phyloP scores from a whole-genome alignment of 2,888 invertebrate species.

The Sipunculus nudus region DNA sequence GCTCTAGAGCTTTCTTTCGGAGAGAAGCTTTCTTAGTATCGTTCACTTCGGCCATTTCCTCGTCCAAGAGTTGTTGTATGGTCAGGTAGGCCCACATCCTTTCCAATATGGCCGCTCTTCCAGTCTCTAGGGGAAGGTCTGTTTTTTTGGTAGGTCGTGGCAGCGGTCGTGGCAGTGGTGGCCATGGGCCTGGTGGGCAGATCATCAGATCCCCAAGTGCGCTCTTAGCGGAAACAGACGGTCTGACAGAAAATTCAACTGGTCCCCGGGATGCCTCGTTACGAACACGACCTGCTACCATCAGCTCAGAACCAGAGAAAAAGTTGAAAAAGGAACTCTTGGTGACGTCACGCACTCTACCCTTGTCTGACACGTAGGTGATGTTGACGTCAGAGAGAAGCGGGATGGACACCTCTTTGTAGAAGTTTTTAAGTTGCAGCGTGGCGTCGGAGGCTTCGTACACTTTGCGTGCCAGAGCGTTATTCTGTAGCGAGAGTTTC shows the following conservation, averaged over 20 bases:
- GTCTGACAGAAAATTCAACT: neutral
- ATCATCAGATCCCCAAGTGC: no score
- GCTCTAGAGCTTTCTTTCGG: slow-evolving; percentile 39
- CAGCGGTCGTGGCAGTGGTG: no score
- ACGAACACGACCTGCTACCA: slow-evolving; percentile 77
- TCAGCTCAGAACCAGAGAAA: slow-evolving; percentile 74
- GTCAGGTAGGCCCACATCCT: slow-evolving; percentile 53
- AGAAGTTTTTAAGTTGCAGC: slow-evolving; percentile 74
- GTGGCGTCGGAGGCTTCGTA: slow-evolving; percentile 78
- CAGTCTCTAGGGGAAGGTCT: no score
- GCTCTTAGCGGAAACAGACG: no score
- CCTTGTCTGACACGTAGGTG: slow-evolving; percentile 67
- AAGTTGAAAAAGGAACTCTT: slow-evolving; percentile 70
- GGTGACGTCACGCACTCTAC: slow-evolving; percentile 25
- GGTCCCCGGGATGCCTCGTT: no score
- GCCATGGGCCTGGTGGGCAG: no score
- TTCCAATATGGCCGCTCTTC: slow-evolving; percentile 39
- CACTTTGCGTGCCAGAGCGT: slow-evolving; percentile 77
- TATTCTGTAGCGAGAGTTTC: slow-evolving; percentile 65
- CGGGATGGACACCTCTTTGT: slow-evolving; percentile 75
- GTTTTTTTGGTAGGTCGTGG: no score
- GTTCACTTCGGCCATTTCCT: slow-evolving; percentile 39
- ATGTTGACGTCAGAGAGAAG: slow-evolving; percentile 76
- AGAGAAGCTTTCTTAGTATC: slow-evolving; percentile 36
- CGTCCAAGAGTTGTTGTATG: slow-evolving; percentile 47